phyloP scores from a whole-genome alignment of 1,140 invertebrate genomes.

The Leptestheria dahalacensis region DNA sequence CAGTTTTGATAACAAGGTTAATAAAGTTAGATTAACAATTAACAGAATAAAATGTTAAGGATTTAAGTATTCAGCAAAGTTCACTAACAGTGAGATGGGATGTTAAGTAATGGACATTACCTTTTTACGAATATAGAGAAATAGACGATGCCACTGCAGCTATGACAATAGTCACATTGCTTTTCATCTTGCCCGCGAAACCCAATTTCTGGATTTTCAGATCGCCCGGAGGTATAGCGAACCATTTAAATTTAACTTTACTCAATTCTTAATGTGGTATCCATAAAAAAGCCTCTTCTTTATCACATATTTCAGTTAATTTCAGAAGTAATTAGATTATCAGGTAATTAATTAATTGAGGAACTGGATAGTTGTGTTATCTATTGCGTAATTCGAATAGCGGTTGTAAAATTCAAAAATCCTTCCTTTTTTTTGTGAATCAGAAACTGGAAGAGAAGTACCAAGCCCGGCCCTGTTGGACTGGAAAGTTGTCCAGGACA shows the following conservation, averaged over 20 bases:
- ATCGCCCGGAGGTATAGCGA: background rate
- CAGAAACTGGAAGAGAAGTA: background rate
- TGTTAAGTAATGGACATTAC: no score
- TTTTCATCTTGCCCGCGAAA: conserved; percentile 64
- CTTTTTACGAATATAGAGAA: conserved; percentile 11
- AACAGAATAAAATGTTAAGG: no score
- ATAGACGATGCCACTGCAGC: conserved; percentile 62
- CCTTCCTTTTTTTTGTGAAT: no score
- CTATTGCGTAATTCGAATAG: no score
- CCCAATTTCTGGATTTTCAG: conserved; percentile 27
- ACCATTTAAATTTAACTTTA: background rate
- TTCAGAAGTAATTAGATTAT: no score
- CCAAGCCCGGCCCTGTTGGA: conserved; percentile 42
- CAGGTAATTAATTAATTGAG: no score
- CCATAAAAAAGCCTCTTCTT: background rate
- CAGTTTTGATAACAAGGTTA: no score
- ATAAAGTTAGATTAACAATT: no score
- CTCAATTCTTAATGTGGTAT: background rate
- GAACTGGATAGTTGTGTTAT: no score
- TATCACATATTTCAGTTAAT: background rate
- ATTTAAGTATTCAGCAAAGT: no score
- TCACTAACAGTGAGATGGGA: no score
- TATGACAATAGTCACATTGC: conserved; percentile 56
- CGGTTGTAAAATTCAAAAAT: no score
- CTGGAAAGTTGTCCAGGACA: conserved; percentile 61